Evolutionary conservation across 2,113 vertebrate genomes (phyloP), one percentile per base, ranked within the genome.

Genomic region (Trogon surrucura): DNA sequence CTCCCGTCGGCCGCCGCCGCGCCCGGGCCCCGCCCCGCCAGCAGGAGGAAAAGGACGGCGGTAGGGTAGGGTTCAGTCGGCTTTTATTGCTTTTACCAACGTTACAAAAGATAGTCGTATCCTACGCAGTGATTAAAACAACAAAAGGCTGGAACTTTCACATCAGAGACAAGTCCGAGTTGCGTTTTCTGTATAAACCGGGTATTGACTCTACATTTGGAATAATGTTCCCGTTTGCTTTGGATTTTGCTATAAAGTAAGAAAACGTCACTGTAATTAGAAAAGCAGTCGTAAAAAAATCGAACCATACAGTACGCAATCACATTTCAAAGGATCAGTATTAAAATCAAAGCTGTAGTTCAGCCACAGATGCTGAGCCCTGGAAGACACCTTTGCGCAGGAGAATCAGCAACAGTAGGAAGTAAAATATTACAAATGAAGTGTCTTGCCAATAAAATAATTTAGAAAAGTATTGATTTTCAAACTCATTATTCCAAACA

Each of bases 31-130:
- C 53, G 51, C 26, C 5, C 23, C 21, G 51, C 51, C 47, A 13
- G 45, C 45, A 13, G 45, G 7, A 16, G 14, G 45, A 16, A 47
- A 18, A 16, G 8, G 45, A 47, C 15, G 18, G 45, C 9, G 5
- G 16, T 23, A 26, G 11, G 25, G 11, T 23, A 18, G 3, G 29
- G 93, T 96, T 96, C 95, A 90, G 95, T 86, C 96, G 97, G 81
- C 74, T 97, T 99, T 99, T 99, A 99, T 99, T 99, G 98, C 99
- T 99, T 98, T 98, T 97, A 97, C 98, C 96, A 96, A 97, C 96
- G 74, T 97, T 98, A 98, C 97, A 97, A 98, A 98, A 98, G 98
- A 98, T 97, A 98, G 60, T 96, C 97, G 97, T 96, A 87, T 94
- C 95, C 93, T 96, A 97, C 41, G 96, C 80, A 64, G 84, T 97